These are phyloP conservation scores for Parnassius apollo DNA, from an alignment of 2,888 invertebrate genomes.

Conservation along the genomic window DNA sequence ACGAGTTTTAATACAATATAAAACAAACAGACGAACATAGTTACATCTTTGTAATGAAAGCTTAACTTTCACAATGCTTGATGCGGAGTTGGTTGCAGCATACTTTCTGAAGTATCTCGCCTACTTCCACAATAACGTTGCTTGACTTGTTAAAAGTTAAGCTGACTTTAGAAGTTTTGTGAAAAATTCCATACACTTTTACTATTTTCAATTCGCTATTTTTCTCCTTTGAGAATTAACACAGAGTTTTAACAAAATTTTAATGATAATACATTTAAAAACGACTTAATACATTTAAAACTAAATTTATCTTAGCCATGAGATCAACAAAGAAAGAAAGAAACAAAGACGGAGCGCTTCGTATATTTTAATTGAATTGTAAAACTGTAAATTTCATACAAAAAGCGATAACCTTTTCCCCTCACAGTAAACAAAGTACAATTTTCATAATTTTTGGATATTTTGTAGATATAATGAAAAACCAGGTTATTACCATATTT, in stretches of 20 bases:
- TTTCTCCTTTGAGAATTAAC: conserved; percentile 2
- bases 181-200: conserved; percentile 19
- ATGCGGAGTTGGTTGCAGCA: conserved; percentile 8
- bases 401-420: no score
- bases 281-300: no score
- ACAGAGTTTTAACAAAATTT: conserved; percentile 8
- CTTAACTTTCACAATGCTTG: conserved; percentile 19
- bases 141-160: conserved; percentile 24
- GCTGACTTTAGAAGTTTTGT: conserved; percentile 16
- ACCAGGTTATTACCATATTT: no score
- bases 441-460: no score
- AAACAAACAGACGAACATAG: not conserved
- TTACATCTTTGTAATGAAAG: not conserved
- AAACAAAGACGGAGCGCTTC: no score
- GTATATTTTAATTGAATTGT: no score
- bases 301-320: no score
- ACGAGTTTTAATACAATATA: not conserved
- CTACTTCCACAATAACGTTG: conserved; percentile 20
- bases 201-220: conserved; percentile 22
- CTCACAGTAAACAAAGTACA: no score
- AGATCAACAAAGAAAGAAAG: no score
- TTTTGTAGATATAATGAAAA: no score
- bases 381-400: no score
- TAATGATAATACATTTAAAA: no score
- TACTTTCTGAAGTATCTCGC: conserved; percentile 17